Evolutionary conservation across 2,888 invertebrate species (phyloP).

Genomic region (Hypsopygia costalis): DNA sequence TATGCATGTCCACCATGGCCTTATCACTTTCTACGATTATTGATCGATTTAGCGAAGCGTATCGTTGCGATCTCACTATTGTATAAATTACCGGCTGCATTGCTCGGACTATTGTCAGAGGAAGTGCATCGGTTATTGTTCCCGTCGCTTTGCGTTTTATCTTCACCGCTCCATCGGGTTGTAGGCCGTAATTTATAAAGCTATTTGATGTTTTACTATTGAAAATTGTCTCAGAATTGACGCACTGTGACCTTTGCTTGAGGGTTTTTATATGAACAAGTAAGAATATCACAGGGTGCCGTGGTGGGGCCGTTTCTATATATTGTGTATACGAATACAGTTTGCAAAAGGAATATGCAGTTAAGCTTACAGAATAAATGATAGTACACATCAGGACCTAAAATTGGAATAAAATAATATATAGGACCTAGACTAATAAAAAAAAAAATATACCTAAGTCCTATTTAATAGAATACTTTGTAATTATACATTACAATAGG

Average conservation of each 20-base stretch:
- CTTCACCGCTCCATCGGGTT: constrained; percentile 50
- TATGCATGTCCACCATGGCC: constrained; percentile 55
- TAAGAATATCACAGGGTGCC: too few species aligned
- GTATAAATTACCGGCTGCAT: constrained; percentile 50
- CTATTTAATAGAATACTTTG: too few species aligned
- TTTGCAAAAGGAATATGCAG: too few species aligned
- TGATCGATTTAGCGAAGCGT: constrained; percentile 64
- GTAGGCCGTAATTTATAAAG: constrained; percentile 60
- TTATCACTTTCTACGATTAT: constrained; percentile 67
- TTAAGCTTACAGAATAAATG: too few species aligned
- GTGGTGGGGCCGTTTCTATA: too few species aligned
- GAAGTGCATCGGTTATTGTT: constrained; percentile 77
- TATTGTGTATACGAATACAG: too few species aligned
- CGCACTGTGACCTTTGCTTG: constrained; percentile 20
- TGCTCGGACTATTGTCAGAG: constrained; percentile 22
- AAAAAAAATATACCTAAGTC: too few species aligned
- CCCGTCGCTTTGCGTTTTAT: constrained; percentile 62
- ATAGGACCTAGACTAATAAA: too few species aligned
- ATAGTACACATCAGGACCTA: too few species aligned
- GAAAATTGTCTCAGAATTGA: constrained; percentile 54
- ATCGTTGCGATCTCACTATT: constrained; percentile 60
- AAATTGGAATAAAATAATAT: too few species aligned
- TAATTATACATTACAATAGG: too few species aligned
- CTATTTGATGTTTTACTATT: constrained; percentile 47
- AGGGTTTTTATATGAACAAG: constrained; percentile 1